Evolutionary conservation across 2,888 invertebrate genomes (phyloP).

Genomic region (Ornithoptera alexandrae): DNA sequence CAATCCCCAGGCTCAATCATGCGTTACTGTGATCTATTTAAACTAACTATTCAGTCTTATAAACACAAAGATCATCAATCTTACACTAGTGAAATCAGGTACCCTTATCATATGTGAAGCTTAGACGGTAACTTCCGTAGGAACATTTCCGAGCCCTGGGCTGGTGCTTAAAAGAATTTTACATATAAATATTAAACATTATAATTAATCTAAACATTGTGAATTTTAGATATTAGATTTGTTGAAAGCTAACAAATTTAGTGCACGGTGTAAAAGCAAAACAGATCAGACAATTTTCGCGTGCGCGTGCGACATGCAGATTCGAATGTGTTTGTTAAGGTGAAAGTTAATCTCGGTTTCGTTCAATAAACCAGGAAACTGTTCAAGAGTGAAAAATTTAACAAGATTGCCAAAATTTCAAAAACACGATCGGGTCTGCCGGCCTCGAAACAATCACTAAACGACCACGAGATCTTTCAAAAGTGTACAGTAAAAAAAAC

Average conservation of each 20-base stretch:
- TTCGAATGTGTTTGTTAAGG: conserved; percentile 16
- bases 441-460: background rate
- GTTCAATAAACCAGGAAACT: conserved; percentile 26
- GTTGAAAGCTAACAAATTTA: background rate
- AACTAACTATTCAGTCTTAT: conserved; percentile 20
- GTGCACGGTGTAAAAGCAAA: conserved; percentile 7
- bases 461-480: conserved; percentile 15
- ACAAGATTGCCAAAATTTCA: conserved; percentile 4
- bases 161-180: conserved; percentile 1
- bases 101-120: conserved; percentile 16
- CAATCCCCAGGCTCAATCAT: background rate
- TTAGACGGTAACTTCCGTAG: conserved; percentile 14
- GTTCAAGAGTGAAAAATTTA: background rate
- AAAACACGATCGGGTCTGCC: conserved; percentile 18
- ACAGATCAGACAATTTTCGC: background rate
- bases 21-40: background rate
- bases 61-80: conserved; percentile 6
- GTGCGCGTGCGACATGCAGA: background rate
- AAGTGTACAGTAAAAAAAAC: conserved; percentile 10
- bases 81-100: conserved; percentile 17
- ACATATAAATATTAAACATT: background rate
- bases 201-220: background rate
- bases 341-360: conserved; percentile 19
- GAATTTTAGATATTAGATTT: background rate
- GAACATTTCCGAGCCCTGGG: conserved; percentile 2